Conservation (phyloP, 2,888 invertebrate genomes). For the Drosophila incognita region DNA sequence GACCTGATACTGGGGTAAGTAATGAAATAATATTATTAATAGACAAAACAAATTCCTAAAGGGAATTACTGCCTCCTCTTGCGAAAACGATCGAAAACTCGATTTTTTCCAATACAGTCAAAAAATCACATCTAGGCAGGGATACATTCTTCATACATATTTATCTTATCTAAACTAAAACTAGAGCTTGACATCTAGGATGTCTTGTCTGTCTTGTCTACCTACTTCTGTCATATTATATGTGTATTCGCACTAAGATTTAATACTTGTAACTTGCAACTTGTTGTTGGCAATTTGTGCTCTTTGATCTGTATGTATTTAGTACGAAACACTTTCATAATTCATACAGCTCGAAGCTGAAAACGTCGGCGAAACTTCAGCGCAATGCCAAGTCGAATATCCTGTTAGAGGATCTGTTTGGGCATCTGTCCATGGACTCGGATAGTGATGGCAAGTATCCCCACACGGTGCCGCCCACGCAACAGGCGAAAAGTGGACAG, state of each 20-base stretch:
- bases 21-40: background rate
- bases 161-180: background rate
- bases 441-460: conserved; percentile 84
- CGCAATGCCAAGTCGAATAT: conserved; percentile 82
- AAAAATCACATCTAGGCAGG: background rate
- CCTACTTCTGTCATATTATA: no score
- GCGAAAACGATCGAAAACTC: background rate
- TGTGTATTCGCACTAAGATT: background rate
- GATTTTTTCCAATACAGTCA: background rate
- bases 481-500: conserved; percentile 72
- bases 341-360: conserved; percentile 83
- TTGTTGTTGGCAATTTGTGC: background rate
- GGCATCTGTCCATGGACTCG: conserved; percentile 83
- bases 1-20: conserved; percentile 90
- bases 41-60: background rate
- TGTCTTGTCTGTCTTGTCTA: background rate
- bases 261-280: background rate
- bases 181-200: background rate
- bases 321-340: conserved; percentile 15
- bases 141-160: no score
- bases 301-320: conserved; percentile 14
- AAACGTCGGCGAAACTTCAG: conserved; percentile 82
- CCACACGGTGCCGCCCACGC: conserved; percentile 79
- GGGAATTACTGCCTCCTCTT: background rate
- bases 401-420: conserved; percentile 84